Percentiles rank a stretch among this genome's conserved stretches.
These are phyloP conservation scores for Hermodice carunculata DNA, from an alignment of 2,888 invertebrate genomes.

Conservation along the genomic window DNA sequence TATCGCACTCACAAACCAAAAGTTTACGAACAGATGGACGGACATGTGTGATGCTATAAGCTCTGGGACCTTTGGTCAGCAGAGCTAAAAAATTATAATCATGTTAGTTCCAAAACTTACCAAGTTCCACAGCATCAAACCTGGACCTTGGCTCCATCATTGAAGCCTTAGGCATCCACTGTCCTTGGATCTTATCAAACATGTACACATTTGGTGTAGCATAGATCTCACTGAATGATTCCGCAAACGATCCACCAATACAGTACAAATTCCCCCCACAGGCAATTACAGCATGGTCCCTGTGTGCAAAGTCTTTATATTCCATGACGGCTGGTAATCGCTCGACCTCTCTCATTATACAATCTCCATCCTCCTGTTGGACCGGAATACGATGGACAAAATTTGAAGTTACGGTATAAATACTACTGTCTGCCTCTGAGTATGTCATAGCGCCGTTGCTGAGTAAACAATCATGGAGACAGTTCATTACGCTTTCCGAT, in stretches of 20 bases:
- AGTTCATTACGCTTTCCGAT: not conserved
- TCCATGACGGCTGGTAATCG: not conserved
- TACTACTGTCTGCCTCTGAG: not conserved
- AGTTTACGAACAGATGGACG: too few relatives aligned
- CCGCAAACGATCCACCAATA: not conserved
- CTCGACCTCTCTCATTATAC: not conserved
- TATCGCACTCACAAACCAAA: too few relatives aligned
- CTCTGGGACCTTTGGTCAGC: too few relatives aligned
- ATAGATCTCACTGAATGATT: not conserved
- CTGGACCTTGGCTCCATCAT: not conserved
- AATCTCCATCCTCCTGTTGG: not conserved
- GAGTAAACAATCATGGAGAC: not conserved
- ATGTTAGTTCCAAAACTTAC: too few relatives aligned
- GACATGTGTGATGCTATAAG: too few relatives aligned
- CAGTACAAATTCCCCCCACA: not conserved
- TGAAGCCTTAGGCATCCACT: not conserved
- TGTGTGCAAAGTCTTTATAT: not conserved
- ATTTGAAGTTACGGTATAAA: not conserved
- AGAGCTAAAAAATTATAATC: too few relatives aligned
- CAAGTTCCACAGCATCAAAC: not conserved
- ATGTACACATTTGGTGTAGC: not conserved
- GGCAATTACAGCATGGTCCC: not conserved
- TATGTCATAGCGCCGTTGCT: conserved; percentile 1
- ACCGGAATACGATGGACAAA: not conserved
- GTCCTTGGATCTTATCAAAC: not conserved